phyloP scores from a whole-genome alignment of 2,888 invertebrate genomes.

The Geotrupes spiniger region DNA sequence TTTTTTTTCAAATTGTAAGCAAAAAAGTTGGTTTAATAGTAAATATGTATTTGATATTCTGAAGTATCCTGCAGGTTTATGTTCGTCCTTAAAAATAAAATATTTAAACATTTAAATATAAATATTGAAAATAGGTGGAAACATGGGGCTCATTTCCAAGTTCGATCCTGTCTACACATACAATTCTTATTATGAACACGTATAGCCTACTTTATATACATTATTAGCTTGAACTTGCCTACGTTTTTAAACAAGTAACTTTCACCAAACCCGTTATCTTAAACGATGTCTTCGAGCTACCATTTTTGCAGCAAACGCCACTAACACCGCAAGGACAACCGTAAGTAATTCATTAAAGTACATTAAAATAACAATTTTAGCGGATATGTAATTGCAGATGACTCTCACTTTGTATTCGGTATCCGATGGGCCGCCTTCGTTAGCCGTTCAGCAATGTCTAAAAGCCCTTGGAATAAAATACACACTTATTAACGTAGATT shows the following conservation, averaged over 20 bases:
- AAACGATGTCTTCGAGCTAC: too few relatives aligned
- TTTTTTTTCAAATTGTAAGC: too few relatives aligned
- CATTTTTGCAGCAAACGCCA: not conserved
- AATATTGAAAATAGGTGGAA: too few relatives aligned
- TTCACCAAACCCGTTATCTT: too few relatives aligned
- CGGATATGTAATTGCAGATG: slow-evolving; percentile 30
- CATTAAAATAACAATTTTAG: slow-evolving; percentile 7
- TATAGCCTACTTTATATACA: not conserved
- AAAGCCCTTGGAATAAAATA: slow-evolving; percentile 63
- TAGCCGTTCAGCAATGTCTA: slow-evolving; percentile 68
- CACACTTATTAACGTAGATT: slow-evolving; percentile 66
- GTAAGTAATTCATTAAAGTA: not conserved
- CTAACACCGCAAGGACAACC: not conserved
- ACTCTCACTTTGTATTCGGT: slow-evolving; percentile 69
- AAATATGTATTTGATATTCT: too few relatives aligned
- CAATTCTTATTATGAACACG: not conserved
- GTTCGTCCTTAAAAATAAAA: too few relatives aligned
- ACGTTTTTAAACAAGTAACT: too few relatives aligned
- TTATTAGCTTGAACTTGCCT: not conserved
- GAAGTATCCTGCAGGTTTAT: too few relatives aligned
- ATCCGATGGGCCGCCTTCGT: slow-evolving; percentile 75
- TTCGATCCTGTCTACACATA: too few relatives aligned
- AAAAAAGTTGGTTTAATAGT: too few relatives aligned
- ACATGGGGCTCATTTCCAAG: too few relatives aligned
- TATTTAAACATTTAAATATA: too few relatives aligned